Evolutionary conservation across 2,888 invertebrate genomes (phyloP).

Genomic region (Andricus curvator): DNA sequence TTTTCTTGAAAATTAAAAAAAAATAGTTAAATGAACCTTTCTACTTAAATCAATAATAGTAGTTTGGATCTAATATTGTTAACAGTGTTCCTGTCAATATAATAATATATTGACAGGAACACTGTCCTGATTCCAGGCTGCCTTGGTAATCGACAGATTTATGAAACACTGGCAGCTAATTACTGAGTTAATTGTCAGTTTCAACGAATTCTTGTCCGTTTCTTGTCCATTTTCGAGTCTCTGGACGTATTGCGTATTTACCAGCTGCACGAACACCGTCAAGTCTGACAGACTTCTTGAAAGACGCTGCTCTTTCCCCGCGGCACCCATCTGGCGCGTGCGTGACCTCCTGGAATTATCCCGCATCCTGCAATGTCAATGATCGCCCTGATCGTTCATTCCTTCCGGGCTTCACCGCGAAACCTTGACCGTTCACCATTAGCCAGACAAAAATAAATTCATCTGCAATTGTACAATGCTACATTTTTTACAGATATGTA

Average conservation of each 20-base stretch:
- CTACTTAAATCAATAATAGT: no score
- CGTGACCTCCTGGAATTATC: constrained; percentile 76
- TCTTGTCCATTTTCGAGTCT: not conserved
- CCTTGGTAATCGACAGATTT: constrained; percentile 9
- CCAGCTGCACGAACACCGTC: constrained; percentile 53
- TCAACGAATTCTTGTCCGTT: constrained; percentile 17
- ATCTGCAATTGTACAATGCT: not conserved
- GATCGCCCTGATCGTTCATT: constrained; percentile 46
- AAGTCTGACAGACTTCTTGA: constrained; percentile 34
- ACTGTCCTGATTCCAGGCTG: not conserved
- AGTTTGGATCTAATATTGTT: no score
- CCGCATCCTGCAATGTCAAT: constrained; percentile 64
- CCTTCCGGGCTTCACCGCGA: constrained; percentile 54
- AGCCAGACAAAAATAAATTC: not conserved
- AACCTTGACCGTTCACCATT: constrained; percentile 52
- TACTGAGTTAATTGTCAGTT: constrained; percentile 16
- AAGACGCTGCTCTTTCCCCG: constrained; percentile 53
- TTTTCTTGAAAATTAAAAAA: no score
- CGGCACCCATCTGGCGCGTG: constrained; percentile 76
- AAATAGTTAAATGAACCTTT: no score
- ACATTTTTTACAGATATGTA: not conserved
- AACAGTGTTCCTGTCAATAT: no score
- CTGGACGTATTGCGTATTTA: constrained; percentile 43
- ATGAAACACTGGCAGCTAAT: constrained; percentile 20
- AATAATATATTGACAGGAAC: no score